A percentile compares a stretch with the other conserved stretches of the same genome.
phyloP scores from a whole-genome alignment of 2,113 vertebrate genomes.

The Polyodon spathula region DNA sequence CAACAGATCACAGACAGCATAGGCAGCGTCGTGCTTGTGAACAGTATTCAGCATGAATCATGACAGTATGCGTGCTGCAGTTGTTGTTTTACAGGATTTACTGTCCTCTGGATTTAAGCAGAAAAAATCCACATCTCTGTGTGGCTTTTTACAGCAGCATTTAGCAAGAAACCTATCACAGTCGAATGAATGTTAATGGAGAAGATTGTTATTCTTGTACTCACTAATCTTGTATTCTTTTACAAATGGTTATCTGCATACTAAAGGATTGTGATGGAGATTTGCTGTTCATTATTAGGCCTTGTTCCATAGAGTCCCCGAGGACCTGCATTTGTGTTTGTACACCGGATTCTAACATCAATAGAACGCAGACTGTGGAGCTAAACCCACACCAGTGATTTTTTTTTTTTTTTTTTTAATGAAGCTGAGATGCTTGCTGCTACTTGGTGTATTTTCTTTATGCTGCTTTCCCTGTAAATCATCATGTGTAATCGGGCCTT shows the following conservation, averaged over 20 bases:
- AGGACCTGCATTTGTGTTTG: constrained; percentile 65
- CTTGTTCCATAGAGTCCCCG: constrained; percentile 62
- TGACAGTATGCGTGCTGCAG: constrained; percentile 72
- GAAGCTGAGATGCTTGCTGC: constrained; percentile 13
- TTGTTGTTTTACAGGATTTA: constrained; percentile 59
- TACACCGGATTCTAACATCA: constrained; percentile 57
- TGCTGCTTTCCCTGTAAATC: constrained; percentile 2
- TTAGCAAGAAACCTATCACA: constrained; percentile 53
- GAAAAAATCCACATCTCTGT: constrained; percentile 35
- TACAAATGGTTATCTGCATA: constrained; percentile 55
- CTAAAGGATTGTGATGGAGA: constrained; percentile 63
- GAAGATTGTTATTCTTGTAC: constrained; percentile 40
- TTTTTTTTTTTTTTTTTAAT: constrained; percentile 17
- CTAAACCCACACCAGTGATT: constrained; percentile 31
- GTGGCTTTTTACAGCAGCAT: constrained; percentile 47
- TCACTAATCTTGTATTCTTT: constrained; percentile 48
- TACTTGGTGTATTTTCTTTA: constrained; percentile 8
- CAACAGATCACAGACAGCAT: constrained; percentile 60
- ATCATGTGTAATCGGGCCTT: background rate
- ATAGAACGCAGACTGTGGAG: constrained; percentile 50
- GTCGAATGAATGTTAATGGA: constrained; percentile 64
- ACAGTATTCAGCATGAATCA: constrained; percentile 65
- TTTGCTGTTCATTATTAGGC: constrained; percentile 81
- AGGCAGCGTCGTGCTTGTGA: constrained; percentile 55
- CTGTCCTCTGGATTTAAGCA: constrained; percentile 25